Base-by-base conservation (phyloP, 1,140 invertebrate genomes). In the Gonatopus flavifemur region DNA sequence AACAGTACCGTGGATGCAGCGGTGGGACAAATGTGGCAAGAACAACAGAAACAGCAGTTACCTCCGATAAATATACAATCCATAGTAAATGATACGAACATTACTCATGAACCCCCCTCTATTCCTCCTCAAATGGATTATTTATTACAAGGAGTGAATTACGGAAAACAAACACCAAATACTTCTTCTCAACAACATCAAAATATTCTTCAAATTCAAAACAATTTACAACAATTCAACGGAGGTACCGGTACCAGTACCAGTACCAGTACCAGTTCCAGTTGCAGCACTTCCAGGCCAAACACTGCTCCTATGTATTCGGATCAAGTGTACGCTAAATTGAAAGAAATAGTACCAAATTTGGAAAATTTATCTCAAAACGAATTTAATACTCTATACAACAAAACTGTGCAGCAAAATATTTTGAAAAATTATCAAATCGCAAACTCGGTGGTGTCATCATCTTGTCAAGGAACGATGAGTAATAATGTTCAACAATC, bases 311-410 rank as follows among this genome's bases (percentile, higher is more conserved):
- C 58, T 12, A 40, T 55, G 3, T 46, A 76, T 4, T 77, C 74
- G 0, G 69, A 76, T 20, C 67, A 78, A 46, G 68, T 78, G 2
- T 77, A 76, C 36, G 74, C 74, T 0, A 74, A 78, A 25, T 47
- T 78, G 5, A 74, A 70, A 37, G 72, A 76, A 49, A 76, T 61
- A 7, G 72, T 77, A 13, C 75, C 75, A 8, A 76, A 78, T 43
- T 44, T 78, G 3, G 72, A 77, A 10, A 70, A 76, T 31, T 33
- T 78, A 8, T 77, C 74, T 0, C 76, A 78, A 25, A 78, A 69
- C 31, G 76, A 78, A 50, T 78, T 78, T 33, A 78, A 78, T 62
- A 78, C 76, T 44, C 62, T 77, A 8, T 78, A 78, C 41, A 78
- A 78, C 38, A 78, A 76, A 47, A 72, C 74, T 38, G 74, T 78